A percentile compares a stretch with the other conserved stretches of the same genome.
phyloP scores from a whole-genome alignment of 2,888 invertebrate genomes.

The Esperia sulphurella region DNA sequence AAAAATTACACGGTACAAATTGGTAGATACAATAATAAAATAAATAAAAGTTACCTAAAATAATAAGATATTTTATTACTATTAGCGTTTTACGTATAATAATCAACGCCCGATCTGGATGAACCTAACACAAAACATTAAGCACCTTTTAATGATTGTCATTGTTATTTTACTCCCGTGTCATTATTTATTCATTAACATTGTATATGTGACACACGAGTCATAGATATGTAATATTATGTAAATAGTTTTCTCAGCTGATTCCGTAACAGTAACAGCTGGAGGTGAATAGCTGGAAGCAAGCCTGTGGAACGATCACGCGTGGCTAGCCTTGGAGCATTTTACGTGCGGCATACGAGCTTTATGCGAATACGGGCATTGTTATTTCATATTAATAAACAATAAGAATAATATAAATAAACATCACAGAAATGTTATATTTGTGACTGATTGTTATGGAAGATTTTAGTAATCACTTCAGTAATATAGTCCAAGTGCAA shows the following conservation, averaged over 20 bases:
- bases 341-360: slow-evolving; percentile 6
- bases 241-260: slow-evolving; percentile 55
- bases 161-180: slow-evolving; percentile 2
- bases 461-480: too few species aligned
- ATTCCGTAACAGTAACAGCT: slow-evolving; percentile 46
- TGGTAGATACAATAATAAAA: too few species aligned
- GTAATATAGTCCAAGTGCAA: too few species aligned
- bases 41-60: too few species aligned
- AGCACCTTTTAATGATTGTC: not conserved
- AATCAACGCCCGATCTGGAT: too few species aligned
- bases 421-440: too few species aligned
- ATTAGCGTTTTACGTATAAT: too few species aligned
- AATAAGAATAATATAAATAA: not conserved
- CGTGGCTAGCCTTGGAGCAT: slow-evolving; percentile 39
- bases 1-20: too few species aligned
- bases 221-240: slow-evolving; percentile 41
- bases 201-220: slow-evolving; percentile 24
- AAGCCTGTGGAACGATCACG: slow-evolving; percentile 60
- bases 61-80: too few species aligned
- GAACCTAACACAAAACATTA: not conserved
- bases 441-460: too few species aligned
- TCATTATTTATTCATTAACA: slow-evolving; percentile 8
- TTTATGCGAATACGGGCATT: not conserved
- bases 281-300: slow-evolving; percentile 44
- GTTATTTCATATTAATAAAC: not conserved